A percentile compares a stretch with the other conserved stretches of the same genome.
Conservation (phyloP, 2,888 invertebrate genomes). For the Clunio marinus region DNA sequence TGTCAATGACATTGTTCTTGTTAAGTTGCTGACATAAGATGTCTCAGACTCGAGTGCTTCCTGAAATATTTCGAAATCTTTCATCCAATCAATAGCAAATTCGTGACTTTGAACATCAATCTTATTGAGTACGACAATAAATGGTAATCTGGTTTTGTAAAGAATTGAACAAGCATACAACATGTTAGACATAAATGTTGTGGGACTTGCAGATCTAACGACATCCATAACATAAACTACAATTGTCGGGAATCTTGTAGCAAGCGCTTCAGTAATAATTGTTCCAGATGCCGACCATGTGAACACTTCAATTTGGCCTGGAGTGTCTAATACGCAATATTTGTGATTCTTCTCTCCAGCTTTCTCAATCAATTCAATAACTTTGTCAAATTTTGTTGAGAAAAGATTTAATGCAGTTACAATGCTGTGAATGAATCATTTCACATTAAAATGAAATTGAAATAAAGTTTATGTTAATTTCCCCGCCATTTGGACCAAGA, state of each 20-base stretch:
- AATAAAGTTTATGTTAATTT: neutral
- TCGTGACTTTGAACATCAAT: conserved; percentile 82
- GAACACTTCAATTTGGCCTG: conserved; percentile 97
- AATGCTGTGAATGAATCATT: conserved; percentile 54
- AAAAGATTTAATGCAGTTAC: conserved; percentile 96
- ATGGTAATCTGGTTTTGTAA: conserved; percentile 90
- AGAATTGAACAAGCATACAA: conserved; percentile 81
- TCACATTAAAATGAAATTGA: neutral
- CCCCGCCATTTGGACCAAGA: conserved; percentile 93
- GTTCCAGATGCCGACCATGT: conserved; percentile 99
- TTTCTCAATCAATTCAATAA: conserved; percentile 3
- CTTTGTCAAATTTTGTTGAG: conserved; percentile 90
- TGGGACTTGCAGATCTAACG: conserved; percentile 84
- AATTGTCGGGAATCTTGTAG: conserved; percentile 87
- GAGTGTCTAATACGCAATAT: conserved; percentile 72
- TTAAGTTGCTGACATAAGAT: conserved; percentile 81
- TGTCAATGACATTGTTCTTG: conserved; percentile 87
- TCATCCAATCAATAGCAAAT: conserved; percentile 96
- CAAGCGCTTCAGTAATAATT: conserved; percentile 91
- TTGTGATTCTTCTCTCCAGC: conserved; percentile 53
- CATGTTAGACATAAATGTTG: conserved; percentile 99
- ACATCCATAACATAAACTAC: conserved; percentile 95
- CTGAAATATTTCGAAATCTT: conserved; percentile 89
- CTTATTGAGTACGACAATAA: conserved; percentile 96
- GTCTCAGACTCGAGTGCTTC: conserved; percentile 78